Evolutionary conservation across 2,797 vertebrate species (phyloP).

Genomic region (Cynopterus sphinx): DNA sequence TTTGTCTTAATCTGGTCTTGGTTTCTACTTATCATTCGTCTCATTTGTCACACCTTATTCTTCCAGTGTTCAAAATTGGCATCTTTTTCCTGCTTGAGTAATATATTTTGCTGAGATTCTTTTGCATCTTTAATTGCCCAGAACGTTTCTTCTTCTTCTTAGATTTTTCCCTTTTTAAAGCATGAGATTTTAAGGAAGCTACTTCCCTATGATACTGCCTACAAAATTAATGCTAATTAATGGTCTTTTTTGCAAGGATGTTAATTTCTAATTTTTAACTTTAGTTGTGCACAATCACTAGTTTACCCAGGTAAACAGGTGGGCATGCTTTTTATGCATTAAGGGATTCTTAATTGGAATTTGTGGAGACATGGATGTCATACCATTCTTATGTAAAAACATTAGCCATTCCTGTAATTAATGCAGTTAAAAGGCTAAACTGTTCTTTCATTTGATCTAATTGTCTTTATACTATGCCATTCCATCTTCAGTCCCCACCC

Average conservation of each 20-base stretch:
- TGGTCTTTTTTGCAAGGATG: neutral
- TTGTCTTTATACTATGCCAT: neutral
- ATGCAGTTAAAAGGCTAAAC: neutral
- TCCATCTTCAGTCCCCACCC: neutral
- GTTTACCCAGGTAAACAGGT: neutral
- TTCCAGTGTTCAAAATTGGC: neutral
- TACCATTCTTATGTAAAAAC: neutral
- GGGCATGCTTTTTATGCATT: neutral
- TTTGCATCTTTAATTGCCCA: neutral
- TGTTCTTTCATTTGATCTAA: neutral
- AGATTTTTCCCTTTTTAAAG: neutral
- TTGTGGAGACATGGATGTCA: neutral
- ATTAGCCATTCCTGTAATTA: neutral
- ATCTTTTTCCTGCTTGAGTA: neutral
- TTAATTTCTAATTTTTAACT: neutral
- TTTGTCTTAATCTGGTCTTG: neutral
- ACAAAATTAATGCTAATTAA: conserved; percentile 13
- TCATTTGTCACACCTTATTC: neutral
- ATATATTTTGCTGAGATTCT: neutral
- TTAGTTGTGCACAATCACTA: neutral
- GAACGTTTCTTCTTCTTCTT: neutral
- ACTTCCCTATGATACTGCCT: neutral
- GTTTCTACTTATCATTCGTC: neutral
- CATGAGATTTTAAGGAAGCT: neutral
- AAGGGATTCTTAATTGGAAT: neutral